Evolutionary conservation across 92 coral and sea anemone genomes (phyloP), one percentile per base, ranked within the genome.

Genomic region (Phenganax stokvisi): DNA sequence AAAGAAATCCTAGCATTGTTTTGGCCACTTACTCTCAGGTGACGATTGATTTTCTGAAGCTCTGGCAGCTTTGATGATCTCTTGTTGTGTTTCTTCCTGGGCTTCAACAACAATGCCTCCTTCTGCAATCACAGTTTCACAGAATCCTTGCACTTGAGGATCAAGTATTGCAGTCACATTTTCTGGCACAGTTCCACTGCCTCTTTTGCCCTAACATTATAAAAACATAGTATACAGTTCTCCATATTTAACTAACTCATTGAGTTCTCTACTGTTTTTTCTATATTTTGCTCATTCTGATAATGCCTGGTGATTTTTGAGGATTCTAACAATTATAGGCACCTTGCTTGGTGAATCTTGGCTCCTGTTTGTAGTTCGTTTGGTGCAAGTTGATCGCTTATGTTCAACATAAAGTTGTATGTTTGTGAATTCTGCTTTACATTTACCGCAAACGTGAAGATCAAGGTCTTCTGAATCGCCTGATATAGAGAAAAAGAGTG

Each of bases 381-480:
- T 81, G 30, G 91, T 89, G n/a, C 84, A 28, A 67, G 86, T 88
- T 72, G 84, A 56, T 83, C 87, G 85, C 85, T 94, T 94, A 64
- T 94, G 98, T 4, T 81, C 84, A 17, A 94, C 86, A 85, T 94
- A 94, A 6, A 76, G 86, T 51, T 97, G 69, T 44, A 94, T 87
- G 72, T 90, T 93, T 11, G 89, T 90, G 85, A 94, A 94, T 25
- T 91, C 81, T 54, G 81, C 83, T 54, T 89, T 94, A 76, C 98
- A 94, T 83, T 84, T 90, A 8, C 98, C 98, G 80, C 98, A 94
- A 54, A 90, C 93, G 84, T 94, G 98, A 9, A 94, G 89, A 82
- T 94, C 98, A 53, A 89, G 85, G 20, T 94, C 98, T 59, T 92
- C 98, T 84, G 47, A 2, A 5, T 92, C 98, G 56, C 72, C 52